phyloP scores from a whole-genome alignment of 2,888 invertebrate genomes.

The Smittia sp. region DNA sequence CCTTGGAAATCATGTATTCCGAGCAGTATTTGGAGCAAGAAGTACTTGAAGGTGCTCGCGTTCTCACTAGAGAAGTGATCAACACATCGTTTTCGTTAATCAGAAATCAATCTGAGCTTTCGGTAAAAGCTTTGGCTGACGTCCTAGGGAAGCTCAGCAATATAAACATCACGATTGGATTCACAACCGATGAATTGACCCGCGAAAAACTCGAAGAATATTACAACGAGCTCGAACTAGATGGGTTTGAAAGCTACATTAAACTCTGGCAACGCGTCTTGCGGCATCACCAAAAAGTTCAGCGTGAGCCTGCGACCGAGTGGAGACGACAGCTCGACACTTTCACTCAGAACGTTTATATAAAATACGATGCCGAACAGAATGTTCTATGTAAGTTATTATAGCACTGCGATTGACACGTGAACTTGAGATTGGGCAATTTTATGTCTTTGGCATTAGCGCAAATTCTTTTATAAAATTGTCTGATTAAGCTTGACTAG shows the following conservation, averaged over 20 bases:
- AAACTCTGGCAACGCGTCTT: background rate
- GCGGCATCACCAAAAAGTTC: background rate
- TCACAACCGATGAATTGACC: background rate
- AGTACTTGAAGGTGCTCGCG: background rate
- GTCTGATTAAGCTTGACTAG: no score
- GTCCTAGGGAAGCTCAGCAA: background rate
- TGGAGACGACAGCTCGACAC: background rate
- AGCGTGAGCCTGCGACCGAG: background rate
- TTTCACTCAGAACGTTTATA: background rate
- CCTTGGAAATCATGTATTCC: no score
- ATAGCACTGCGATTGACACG: background rate
- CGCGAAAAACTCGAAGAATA: background rate
- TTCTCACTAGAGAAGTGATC: background rate
- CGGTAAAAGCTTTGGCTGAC: background rate
- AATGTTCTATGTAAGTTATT: background rate
- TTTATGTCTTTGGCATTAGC: no score
- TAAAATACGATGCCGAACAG: background rate
- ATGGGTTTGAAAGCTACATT: background rate
- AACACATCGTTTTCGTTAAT: background rate
- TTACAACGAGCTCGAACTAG: background rate
- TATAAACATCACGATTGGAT: background rate
- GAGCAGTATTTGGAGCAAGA: no score
- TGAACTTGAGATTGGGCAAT: no score
- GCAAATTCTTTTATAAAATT: no score
- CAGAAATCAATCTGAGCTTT: background rate